A percentile compares a stretch with the other conserved stretches of the same genome.
Conservation (phyloP, 2,797 vertebrate species). For the Channallabes apus region DNA sequence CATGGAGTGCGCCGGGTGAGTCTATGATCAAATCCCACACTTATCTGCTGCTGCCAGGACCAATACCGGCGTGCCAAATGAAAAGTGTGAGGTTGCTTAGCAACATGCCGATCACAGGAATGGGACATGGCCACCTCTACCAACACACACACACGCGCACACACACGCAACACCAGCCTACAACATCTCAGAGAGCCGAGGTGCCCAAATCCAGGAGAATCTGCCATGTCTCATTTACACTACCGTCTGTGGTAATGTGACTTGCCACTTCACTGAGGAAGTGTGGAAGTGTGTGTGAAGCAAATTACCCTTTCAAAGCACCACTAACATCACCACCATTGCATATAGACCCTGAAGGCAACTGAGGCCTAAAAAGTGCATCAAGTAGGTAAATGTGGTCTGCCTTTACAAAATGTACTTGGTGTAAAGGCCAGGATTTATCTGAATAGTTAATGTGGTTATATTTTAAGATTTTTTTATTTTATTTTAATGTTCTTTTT, state of each 20-base stretch:
- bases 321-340: background rate
- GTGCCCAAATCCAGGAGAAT: conserved; percentile 20
- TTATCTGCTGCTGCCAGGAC: conserved; percentile 55
- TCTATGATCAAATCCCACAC: conserved; percentile 58
- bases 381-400: background rate
- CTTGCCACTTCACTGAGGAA: background rate
- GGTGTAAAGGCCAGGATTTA: background rate
- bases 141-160: conserved; percentile 19
- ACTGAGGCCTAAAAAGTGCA: background rate
- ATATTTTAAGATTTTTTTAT: background rate
- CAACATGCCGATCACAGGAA: conserved; percentile 55
- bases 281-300: conserved; percentile 4
- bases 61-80: conserved; percentile 49
- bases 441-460: background rate
- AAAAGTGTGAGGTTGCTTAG: conserved; percentile 60
- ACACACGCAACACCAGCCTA: conserved; percentile 6
- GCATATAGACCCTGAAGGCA: background rate
- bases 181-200: conserved; percentile 2
- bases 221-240: conserved; percentile 30
- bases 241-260: background rate
- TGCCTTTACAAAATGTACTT: background rate
- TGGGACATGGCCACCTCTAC: conserved; percentile 29
- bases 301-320: background rate
- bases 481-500: background rate
- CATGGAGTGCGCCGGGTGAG: conserved; percentile 39